Base-by-base conservation (phyloP, 2,888 invertebrate genomes). In the Lithosia quadra region DNA sequence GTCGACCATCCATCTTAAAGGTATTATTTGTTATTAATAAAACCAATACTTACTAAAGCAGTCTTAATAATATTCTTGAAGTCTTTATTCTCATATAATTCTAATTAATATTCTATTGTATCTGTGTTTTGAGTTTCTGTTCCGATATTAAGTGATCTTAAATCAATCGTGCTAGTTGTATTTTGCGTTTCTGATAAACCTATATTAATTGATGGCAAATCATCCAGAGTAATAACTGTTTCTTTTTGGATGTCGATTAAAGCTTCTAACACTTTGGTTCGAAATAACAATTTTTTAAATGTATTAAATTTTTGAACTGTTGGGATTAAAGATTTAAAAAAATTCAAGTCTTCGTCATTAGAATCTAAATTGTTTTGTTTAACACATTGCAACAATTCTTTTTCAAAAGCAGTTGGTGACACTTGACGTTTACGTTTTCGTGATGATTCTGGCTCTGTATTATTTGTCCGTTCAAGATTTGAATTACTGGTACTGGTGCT, bases 261-360 rank as follows among this genome's bases (percentile, higher is more conserved):
- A 34, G 43, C 43, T 43, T 43, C 43, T 43, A 43, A 21, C n/a
- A 79, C 74, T 78, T 78, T 77, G 15, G 77, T 73, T 57, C 74
- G 77, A 73, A 78, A 78, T 74, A 76, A 71, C 75, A 78, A 63
- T 77, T 78, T 78, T 76, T 76, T 74, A 73, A 74, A 76, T 49
- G 49, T 64, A 77, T 63, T 72, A 59, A 76, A 75, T 76, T 76
- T 78, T 78, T 76, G 73, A 22, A 76, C 71, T 60, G 71, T 73
- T 72, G 78, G 76, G 65, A 76, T 64, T 72, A 78, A 72, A 62
- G 76, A 78, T 59, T 76, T 71, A 71, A 78, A 78, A 73, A 78
- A 78, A 74, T 74, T 74, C 73, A 78, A 78, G 70, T 74, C 77
- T 76, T 78, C 75, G 71, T 76, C 77, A 60, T 63, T 69, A 74